These are phyloP conservation scores for Agelas oroides DNA, from an alignment of 37 sponge, comb jelly and placozoan genomes.

Conservation along the genomic window DNA sequence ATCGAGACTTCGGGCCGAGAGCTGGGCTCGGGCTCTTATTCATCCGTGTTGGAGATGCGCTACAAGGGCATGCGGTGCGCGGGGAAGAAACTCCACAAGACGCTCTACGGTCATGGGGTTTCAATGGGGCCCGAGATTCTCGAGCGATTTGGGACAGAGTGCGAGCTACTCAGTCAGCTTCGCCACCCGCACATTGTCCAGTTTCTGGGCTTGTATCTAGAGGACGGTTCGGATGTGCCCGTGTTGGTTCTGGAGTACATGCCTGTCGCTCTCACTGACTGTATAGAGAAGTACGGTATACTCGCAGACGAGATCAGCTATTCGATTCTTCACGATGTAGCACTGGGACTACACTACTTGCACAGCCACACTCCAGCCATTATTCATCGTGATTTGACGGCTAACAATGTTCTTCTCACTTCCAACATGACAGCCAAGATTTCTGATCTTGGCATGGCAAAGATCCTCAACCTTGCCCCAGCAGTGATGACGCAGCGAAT, in stretches of 20 bases:
- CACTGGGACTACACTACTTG: constrained; percentile 59
- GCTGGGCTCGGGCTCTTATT: constrained; percentile 55
- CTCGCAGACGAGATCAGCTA: constrained; percentile 46
- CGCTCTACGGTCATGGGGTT: constrained; percentile 40
- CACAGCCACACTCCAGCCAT: constrained; percentile 54
- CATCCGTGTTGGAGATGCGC: constrained; percentile 44
- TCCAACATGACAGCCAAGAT: constrained; percentile 61
- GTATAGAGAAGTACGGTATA: constrained; percentile 46
- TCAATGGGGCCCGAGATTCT: constrained; percentile 53
- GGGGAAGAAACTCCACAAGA: constrained; percentile 60
- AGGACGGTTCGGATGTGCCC: constrained; percentile 46
- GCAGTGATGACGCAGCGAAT: constrained; percentile 30
- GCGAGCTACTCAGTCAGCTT: constrained; percentile 59
- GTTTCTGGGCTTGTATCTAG: constrained; percentile 49
- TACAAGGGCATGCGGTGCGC: constrained; percentile 59
- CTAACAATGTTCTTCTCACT: constrained; percentile 66
- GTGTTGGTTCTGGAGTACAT: constrained; percentile 58
- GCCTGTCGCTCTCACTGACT: constrained; percentile 63
- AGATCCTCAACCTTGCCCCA: constrained; percentile 57
- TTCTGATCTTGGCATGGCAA: constrained; percentile 67
- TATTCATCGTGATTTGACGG: constrained; percentile 69
- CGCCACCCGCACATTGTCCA: constrained; percentile 60
- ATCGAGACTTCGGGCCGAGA: constrained; percentile 46
- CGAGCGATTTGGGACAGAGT: constrained; percentile 52
- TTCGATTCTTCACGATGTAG: constrained; percentile 61